Evolutionary conservation across 2,888 invertebrate species (phyloP).

Genomic region (Clivina fossor): DNA sequence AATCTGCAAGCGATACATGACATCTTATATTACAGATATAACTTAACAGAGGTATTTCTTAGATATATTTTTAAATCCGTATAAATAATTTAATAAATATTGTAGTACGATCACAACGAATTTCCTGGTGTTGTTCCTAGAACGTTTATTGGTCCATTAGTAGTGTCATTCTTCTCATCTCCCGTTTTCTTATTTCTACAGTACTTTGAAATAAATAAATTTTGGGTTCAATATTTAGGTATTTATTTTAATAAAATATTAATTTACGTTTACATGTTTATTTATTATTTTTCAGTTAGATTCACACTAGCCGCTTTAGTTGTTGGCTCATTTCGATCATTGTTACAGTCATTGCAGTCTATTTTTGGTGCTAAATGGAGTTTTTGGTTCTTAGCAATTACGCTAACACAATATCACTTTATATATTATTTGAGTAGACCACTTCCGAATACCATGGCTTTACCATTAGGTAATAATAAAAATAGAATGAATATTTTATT

Average conservation of each 20-base stretch:
- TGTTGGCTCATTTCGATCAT: slow-evolving; percentile 70
- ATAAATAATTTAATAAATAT: slow-evolving; percentile 2
- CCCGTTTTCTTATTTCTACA: slow-evolving; percentile 73
- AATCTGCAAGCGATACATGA: slow-evolving; percentile 98
- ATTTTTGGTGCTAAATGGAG: slow-evolving; percentile 78
- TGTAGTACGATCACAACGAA: slow-evolving; percentile 95
- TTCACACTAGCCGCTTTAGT: slow-evolving; percentile 76
- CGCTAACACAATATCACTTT: slow-evolving; percentile 94
- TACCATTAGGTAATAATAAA: slow-evolving; percentile 75
- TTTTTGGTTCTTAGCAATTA: slow-evolving; percentile 81
- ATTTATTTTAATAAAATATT: slow-evolving; percentile 47
- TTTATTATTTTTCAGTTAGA: slow-evolving; percentile 68
- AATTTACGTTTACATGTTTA: slow-evolving; percentile 37
- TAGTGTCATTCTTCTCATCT: slow-evolving; percentile 74
- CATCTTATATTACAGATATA: slow-evolving; percentile 82
- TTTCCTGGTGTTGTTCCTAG: slow-evolving; percentile 98
- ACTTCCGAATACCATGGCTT: slow-evolving; percentile 91
- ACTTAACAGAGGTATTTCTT: slow-evolving; percentile 74
- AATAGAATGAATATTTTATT: too few relatives aligned
- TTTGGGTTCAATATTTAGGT: slow-evolving; percentile 89
- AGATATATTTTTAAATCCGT: too few relatives aligned
- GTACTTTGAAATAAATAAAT: slow-evolving; percentile 73
- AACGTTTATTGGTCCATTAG: slow-evolving; percentile 89
- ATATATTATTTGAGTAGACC: slow-evolving; percentile 95
- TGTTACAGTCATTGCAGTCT: slow-evolving; percentile 72